Evolutionary conservation across 2,888 invertebrate genomes (phyloP), one percentile per base, ranked within the genome.

Genomic region (Oscheius sp.): DNA sequence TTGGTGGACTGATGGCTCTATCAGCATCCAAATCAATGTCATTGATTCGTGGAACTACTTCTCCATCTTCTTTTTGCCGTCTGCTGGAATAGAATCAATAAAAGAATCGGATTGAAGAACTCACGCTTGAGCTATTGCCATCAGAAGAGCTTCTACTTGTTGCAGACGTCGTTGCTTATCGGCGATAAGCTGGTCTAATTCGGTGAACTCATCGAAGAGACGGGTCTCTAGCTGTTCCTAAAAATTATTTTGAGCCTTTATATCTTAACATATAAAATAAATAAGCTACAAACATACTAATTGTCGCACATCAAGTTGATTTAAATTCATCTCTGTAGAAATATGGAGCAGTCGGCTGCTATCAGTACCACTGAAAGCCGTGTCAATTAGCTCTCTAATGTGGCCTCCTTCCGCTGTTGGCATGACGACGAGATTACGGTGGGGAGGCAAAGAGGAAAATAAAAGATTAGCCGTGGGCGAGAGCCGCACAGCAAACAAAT

Each of bases 371-470:
- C 47, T 47, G 47, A 47, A 47, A 47, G 41, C 41, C 20, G 41
- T 14, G n/a, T 54, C 54, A 32, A 54, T 54, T 54, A 54, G 32
- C 22, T n/a, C n/a, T 32, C 54, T 20, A 54, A 54, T 54, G 54
- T 26, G 22, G 54, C 20, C 59, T 59, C 59, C 59, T 59, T 59
- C 59, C 59, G 59, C 44, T 20, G 33, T 33, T 59, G 44, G 26
- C 59, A 28, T 44, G 28, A 30, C 26, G 30, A 59, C 59, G 44
- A 44, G 59, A 59, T 59, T 59, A 59, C 59, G 59, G 59, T 59
- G 59, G 22, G 47, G 4, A 47, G 24, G 24, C 17, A 47, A 20
- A 47, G 47, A 12, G 41, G 41, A 41, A 41, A 41, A 41, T 20
- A 41, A 2, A 12, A 41, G 20, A 54, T 54, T 54, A 33, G 54